phyloP scores from a whole-genome alignment of 2,888 invertebrate genomes.

The Pyrrhosoma nymphula region DNA sequence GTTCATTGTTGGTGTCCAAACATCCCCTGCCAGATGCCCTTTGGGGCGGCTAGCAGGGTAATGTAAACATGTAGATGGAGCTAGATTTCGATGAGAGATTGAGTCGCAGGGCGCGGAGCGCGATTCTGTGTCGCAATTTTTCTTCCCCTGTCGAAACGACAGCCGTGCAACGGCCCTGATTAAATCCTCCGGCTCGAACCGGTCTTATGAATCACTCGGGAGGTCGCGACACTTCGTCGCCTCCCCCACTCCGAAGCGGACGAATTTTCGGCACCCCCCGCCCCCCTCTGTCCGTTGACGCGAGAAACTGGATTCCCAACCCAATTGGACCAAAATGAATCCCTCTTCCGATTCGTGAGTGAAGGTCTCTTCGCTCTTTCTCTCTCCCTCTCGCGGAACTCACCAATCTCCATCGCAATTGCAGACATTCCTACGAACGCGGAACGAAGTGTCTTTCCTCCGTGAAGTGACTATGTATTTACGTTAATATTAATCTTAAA shows the following conservation, averaged over 20 bases:
- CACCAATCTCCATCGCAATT: too few relatives aligned
- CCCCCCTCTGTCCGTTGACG: not conserved
- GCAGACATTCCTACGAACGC: too few relatives aligned
- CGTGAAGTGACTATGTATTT: too few relatives aligned
- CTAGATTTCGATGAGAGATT: too few relatives aligned
- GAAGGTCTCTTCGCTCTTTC: not conserved
- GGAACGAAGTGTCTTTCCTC: too few relatives aligned
- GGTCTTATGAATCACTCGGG: not conserved
- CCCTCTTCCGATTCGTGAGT: not conserved
- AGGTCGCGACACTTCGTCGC: not conserved
- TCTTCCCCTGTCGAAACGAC: not conserved
- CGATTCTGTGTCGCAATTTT: not conserved
- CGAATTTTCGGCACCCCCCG: not conserved
- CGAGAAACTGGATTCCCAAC: slow-evolving; percentile 3
- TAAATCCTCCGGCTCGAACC: not conserved
- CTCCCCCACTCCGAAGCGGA: not conserved
- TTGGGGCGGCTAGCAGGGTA: too few relatives aligned
- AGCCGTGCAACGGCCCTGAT: not conserved
- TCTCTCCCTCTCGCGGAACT: not conserved
- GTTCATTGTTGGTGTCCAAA: too few relatives aligned
- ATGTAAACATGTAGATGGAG: too few relatives aligned
- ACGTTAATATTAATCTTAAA: too few relatives aligned
- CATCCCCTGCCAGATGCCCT: too few relatives aligned
- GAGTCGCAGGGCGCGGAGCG: too few relatives aligned
- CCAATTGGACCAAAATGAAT: not conserved